A percentile compares a stretch with the other conserved stretches of the same genome.
Conservation (phyloP, 2,888 invertebrate genomes). For the Erpobdella octoculata region DNA sequence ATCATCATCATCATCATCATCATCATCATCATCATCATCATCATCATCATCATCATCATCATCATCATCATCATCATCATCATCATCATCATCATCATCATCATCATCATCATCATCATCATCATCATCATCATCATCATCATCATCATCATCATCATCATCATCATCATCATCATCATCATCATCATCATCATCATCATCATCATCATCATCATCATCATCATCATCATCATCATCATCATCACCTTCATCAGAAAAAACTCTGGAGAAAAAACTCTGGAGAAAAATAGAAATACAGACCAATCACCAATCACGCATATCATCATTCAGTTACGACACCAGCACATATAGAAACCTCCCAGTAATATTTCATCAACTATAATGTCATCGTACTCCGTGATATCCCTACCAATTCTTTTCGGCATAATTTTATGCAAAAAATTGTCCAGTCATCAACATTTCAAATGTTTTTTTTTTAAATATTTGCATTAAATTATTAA, state of each 20-base stretch:
- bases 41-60: conserved; percentile 33
- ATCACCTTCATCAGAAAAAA: background rate
- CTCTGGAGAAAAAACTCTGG: too few relatives aligned
- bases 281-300: too few relatives aligned
- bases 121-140: conserved; percentile 12
- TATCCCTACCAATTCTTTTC: too few relatives aligned
- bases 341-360: too few relatives aligned
- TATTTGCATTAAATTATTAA: too few relatives aligned
- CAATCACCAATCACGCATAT: too few relatives aligned
- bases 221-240: conserved; percentile 8
- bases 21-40: conserved; percentile 34
- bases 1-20: conserved; percentile 32
- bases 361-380: too few relatives aligned
- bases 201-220: conserved; percentile 19
- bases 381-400: too few relatives aligned
- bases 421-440: too few relatives aligned
- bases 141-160: conserved; percentile 11
- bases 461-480: too few relatives aligned
- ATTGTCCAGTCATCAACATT: too few relatives aligned
- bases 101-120: conserved; percentile 19
- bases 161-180: background rate
- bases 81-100: conserved; percentile 19
- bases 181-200: conserved; percentile 24
- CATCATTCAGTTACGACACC: too few relatives aligned
- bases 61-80: conserved; percentile 12